Evolutionary conservation across 2,888 invertebrate species (phyloP), one percentile per base, ranked within the genome.

Genomic region (Drosophila peninsularis): DNA sequence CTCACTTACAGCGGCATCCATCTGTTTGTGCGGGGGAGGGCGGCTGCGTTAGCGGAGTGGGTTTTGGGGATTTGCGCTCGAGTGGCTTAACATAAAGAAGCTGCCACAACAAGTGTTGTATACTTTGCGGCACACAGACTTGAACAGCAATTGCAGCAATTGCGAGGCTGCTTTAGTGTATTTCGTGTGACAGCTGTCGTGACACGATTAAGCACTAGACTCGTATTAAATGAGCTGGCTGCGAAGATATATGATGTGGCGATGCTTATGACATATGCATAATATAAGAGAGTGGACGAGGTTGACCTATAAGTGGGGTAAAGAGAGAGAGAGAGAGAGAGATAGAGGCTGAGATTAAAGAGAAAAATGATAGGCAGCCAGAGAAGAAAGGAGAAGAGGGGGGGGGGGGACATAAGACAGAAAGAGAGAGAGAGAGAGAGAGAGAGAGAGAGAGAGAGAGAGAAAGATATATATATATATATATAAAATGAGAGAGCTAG

Each of bases 61-160:
- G 45, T 30, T 39, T 53, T 45, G 75, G 75, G 71, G 71, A 76
- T 78, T 80, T 70, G 65, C 73, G 66, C 75, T 76, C 67, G 78
- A 85, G 74, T 85, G 81, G 72, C 69, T 73, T 57, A 78, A 63
- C 68, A 71, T 78, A 75, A 76, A 64, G 68, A 50, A 62, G 39
- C 50, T 61, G 68, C 60, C 41, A 77, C 71, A 72, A 70, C 70
- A 80, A 82, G 62, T 75, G 82, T 80, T 80, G 85, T 80, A 83
- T 78, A 72, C 80, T 74, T 69, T 71, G 68, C 27, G 49, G 64
- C 62, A 10, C 44, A 17, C 21, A 19, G 54, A 60, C 57, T 45
- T 13, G 24, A 27, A 36, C 49, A 45, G 41, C 67, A 39, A 37
- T 39, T 56, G 63, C 60, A 60, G 45, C 37, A 30, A 47, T 19